Conservation (phyloP, 2,888 invertebrate genomes). For the Aplocera efformata region DNA sequence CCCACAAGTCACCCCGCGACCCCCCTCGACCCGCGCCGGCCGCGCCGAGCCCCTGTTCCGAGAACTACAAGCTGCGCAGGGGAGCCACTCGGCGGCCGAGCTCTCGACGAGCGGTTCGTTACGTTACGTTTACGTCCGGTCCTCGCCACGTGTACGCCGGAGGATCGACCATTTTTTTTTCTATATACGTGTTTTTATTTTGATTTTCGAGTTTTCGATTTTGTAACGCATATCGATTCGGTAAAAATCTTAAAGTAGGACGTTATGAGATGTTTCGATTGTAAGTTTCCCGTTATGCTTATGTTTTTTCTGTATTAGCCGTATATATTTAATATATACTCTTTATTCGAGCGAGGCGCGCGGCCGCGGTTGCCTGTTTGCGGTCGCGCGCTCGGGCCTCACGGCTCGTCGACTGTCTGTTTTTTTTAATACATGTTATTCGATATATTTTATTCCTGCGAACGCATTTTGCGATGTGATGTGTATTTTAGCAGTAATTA, state of each 20-base stretch:
- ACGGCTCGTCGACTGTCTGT: constrained; percentile 71
- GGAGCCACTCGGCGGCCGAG: constrained; percentile 45
- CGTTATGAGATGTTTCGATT: constrained; percentile 80
- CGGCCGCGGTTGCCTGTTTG: constrained; percentile 78
- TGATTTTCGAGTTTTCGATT: constrained; percentile 80
- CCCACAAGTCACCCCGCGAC: constrained; percentile 35
- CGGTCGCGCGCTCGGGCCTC: constrained; percentile 62
- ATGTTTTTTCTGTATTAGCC: constrained; percentile 74
- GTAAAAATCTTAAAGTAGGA: constrained; percentile 81
- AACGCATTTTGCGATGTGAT: constrained; percentile 88
- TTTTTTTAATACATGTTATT: constrained; percentile 82
- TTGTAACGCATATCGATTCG: constrained; percentile 78
- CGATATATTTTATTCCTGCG: constrained; percentile 90
- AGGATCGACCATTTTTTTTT: constrained; percentile 66
- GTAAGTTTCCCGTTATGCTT: constrained; percentile 81
- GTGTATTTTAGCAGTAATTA: constrained; percentile 83
- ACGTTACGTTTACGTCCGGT: constrained; percentile 65
- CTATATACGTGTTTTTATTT: constrained; percentile 79
- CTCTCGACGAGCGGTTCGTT: constrained; percentile 47
- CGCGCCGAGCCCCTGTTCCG: constrained; percentile 54
- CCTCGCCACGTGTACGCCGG: constrained; percentile 51
- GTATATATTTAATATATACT: constrained; percentile 74
- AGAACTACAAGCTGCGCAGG: constrained; percentile 76
- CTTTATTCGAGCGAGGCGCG: constrained; percentile 62
- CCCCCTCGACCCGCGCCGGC: constrained; percentile 18